Evolutionary conservation across 2,888 invertebrate species (phyloP).

Genomic region (Conomelus anceps): DNA sequence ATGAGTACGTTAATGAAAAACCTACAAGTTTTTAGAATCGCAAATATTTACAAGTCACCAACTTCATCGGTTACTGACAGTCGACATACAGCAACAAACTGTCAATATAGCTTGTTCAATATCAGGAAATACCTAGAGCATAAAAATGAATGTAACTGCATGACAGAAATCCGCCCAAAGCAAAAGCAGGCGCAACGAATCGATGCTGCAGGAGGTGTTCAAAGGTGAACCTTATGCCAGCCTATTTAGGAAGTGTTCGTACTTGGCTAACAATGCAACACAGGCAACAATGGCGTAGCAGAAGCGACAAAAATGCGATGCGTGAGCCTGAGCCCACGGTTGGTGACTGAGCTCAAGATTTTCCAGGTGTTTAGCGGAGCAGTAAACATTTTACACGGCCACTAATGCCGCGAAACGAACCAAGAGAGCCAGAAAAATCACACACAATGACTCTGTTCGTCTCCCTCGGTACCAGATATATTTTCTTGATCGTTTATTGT

Average conservation of each 20-base stretch:
- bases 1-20: background rate
- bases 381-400: background rate
- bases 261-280: background rate
- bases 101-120: background rate
- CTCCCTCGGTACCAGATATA: background rate
- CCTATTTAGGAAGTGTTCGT: background rate
- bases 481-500: background rate
- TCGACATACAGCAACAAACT: background rate
- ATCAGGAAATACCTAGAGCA: background rate
- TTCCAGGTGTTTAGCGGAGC: background rate
- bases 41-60: background rate
- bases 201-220: background rate
- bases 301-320: background rate
- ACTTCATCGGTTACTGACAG: background rate
- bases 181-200: background rate
- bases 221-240: background rate
- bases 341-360: background rate
- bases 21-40: background rate
- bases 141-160: background rate
- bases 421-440: background rate
- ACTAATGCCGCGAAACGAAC: background rate
- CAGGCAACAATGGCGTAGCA: background rate
- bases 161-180: background rate
- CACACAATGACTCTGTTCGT: background rate
- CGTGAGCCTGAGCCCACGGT: too few species aligned